Base-by-base conservation (phyloP, 2,888 invertebrate genomes). In the Aleiodes alternator region DNA sequence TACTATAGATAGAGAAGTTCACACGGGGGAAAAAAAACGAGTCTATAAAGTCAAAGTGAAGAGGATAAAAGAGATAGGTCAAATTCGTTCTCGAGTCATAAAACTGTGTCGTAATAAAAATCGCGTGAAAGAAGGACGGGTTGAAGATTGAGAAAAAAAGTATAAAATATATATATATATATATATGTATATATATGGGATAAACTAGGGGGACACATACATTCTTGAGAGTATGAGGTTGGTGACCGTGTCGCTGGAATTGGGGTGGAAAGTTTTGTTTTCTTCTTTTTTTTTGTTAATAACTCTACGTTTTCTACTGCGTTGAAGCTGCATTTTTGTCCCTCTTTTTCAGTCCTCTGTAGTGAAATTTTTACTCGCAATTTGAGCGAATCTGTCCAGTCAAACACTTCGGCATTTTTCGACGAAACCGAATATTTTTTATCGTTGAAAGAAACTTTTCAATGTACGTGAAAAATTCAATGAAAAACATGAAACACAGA, bases 281-380 rank as follows among this genome's bases (percentile, higher is more conserved):
- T 12, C 29, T 7, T 43, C 9, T 9, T 14, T 53, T 14, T 14
- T 64, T 64, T 64, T 64, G 34, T 48, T 16, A 48, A 16, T 61
- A 50, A 51, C 70, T 70, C 56, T 66, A 51, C 34, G 61, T 75
- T 66, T 69, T 53, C 69, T 72, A 69, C 55, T 51, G 38, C 23
- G 50, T 29, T 53, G 23, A 16, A 23, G 31, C 69, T 72, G 57
- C 34, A 66, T 59, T 71, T 55, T 74, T 76, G 57, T 55, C 29
- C 68, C 31, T 23, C 50, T 73, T 66, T 55, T 69, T 64, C 43
- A 53, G 31, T 53, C 50, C 61, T 23, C 43, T 38, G 50, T 55
- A 51, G 75, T 69, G 71, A 66, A 72, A 73, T 79, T 77, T 74
- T 81, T 78, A 79, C 71, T 72, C 74, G 78, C 78, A 78, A 80